phyloP scores from a whole-genome alignment of 2,797 vertebrate species.

The Aeoliscus strigatus region DNA sequence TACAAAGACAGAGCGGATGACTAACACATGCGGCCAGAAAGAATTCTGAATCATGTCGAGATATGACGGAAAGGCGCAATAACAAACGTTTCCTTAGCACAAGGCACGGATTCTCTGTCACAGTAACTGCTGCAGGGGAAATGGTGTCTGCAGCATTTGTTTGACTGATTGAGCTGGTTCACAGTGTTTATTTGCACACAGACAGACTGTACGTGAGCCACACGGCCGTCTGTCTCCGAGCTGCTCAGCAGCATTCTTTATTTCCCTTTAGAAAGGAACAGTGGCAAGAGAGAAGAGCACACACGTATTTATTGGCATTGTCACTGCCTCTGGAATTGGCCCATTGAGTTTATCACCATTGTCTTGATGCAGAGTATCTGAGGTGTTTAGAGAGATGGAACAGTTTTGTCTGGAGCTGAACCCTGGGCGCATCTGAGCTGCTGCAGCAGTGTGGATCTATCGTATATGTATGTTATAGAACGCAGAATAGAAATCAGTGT shows the following conservation, averaged over 20 bases:
- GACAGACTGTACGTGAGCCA: conserved; percentile 5
- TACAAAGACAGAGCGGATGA: too few relatives aligned
- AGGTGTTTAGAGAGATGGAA: too few relatives aligned
- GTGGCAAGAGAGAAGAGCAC: conserved; percentile 30
- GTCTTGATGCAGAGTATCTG: conserved; percentile 20
- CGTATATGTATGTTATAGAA: too few relatives aligned
- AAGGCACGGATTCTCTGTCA: background rate
- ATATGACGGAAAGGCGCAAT: background rate
- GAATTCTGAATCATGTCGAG: background rate
- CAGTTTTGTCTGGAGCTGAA: too few relatives aligned
- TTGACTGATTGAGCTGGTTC: background rate
- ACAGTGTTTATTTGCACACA: background rate
- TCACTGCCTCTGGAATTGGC: conserved; percentile 38
- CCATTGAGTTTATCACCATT: conserved; percentile 33
- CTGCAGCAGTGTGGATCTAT: too few relatives aligned
- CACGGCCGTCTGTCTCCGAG: too few relatives aligned
- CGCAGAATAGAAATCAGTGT: too few relatives aligned
- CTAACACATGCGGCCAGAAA: too few relatives aligned
- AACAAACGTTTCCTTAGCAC: background rate
- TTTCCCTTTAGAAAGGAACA: too few relatives aligned
- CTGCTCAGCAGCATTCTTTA: conserved; percentile 18
- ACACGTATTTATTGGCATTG: conserved; percentile 44
- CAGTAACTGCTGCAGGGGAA: background rate
- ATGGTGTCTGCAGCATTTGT: too few relatives aligned
- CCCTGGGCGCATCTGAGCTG: too few relatives aligned